Base-by-base conservation (phyloP, 2,797 vertebrate genomes). In the Spatula versicolor region DNA sequence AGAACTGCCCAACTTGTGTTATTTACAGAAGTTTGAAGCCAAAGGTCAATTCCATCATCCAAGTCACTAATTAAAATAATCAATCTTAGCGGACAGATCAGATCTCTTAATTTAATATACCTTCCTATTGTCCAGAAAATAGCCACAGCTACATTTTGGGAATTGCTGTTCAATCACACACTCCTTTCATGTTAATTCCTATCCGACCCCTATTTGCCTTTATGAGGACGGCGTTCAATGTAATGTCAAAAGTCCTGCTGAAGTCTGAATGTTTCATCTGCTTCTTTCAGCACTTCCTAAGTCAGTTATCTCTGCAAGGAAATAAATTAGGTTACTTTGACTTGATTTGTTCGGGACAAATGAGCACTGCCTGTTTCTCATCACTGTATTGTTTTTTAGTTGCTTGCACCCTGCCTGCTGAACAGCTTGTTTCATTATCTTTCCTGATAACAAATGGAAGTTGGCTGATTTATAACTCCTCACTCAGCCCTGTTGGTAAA, bases 341-440 rank as follows among this genome's bases (percentile, higher is more conserved):
- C 77, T 30, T 73, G 6, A 90, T 96, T 88, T 81, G 56, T 86
- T 92, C 46, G 43, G 62, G 76, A 86, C 80, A 94, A 88, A 93
- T 39, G n/a, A 23, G 64, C 30, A 25, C 28, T 58, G 66, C 23
- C 87, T 92, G 85, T 75, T 95, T 86, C 74, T 93, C 76, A 58
- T 94, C 76, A 72, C 64, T 88, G 86, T 30, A 46, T 50, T 84
- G 41, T 92, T 93, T 66, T 50, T 90, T 58, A 77, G 79, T 72
- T 78, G 69, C 55, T 66, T 16, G 23, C 43, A 33, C 41, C 6
- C 48, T 31, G 45, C 74, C 50, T 73, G 76, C 68, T 0, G 0
- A 87, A 80, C 68, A 78, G 85, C 33, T 94, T 83, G 23, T 90
- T 95, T 81, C 79, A 88, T 93, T 95, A 55, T 52, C 75, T 91